Conservation (phyloP, 2,113 vertebrate genomes). For the Sinocyclocheilus anshuiensis region DNA sequence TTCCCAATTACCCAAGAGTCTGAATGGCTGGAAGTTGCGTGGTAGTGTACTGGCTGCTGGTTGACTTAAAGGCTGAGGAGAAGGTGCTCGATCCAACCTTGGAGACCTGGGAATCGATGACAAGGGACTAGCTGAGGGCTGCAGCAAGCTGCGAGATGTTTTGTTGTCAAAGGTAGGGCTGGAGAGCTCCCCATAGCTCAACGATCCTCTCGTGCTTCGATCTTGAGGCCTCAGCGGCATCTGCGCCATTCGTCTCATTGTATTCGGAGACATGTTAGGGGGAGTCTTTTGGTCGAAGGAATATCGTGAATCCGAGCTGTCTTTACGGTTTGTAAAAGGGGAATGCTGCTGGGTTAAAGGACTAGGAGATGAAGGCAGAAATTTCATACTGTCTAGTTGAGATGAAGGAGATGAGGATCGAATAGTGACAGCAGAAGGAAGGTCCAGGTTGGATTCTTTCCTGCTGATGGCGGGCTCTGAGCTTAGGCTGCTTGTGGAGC, state of each 20-base stretch:
- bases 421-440: constrained; percentile 35
- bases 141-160: not conserved
- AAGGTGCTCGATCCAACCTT: constrained; percentile 62
- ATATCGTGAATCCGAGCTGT: constrained; percentile 46
- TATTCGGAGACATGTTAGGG: constrained; percentile 57
- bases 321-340: not conserved
- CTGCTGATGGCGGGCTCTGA: constrained; percentile 47
- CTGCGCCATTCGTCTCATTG: constrained; percentile 40
- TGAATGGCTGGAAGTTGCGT: constrained; percentile 59
- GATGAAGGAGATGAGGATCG: constrained; percentile 40
- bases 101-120: constrained; percentile 64
- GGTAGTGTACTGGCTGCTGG: constrained; percentile 64
- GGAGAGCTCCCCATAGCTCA: constrained; percentile 49
- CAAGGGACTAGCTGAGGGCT: constrained; percentile 25
- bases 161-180: constrained; percentile 55
- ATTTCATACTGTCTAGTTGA: constrained; percentile 42
- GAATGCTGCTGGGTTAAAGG: not conserved
- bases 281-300: constrained; percentile 47
- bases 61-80: constrained; percentile 57
- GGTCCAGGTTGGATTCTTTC: constrained; percentile 44
- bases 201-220: constrained; percentile 47
- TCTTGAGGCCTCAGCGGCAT: constrained; percentile 35
- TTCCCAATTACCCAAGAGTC: constrained; percentile 58
- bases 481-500: not conserved
- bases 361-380: constrained; percentile 19